These are phyloP conservation scores for Mystacornis crossleyi DNA, from an alignment of 2,113 vertebrate species.

Conservation along the genomic window DNA sequence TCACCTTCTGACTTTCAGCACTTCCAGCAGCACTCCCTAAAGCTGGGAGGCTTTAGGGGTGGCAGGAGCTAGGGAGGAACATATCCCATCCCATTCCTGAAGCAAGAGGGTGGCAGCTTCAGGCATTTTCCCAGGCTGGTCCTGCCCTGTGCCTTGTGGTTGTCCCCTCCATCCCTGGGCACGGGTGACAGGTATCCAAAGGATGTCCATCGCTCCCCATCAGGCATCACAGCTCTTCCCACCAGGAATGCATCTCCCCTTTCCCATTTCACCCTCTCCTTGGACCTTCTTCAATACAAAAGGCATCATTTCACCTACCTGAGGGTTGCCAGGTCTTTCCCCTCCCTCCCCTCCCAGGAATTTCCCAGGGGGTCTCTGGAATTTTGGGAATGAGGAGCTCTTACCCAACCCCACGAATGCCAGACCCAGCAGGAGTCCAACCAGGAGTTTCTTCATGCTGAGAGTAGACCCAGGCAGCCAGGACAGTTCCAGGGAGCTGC, in stretches of 20 bases:
- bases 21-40: not conserved
- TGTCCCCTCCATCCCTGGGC: not conserved
- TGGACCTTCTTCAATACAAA: not conserved
- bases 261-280: not conserved
- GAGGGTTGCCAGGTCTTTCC: not conserved
- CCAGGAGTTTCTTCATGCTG: slow-evolving; percentile 30
- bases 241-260: not conserved
- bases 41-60: not conserved
- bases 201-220: accelerated
- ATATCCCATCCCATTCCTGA: not conserved
- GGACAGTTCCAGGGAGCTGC: not conserved
- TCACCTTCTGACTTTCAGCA: not conserved
- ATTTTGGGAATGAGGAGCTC: accelerated
- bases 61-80: not conserved
- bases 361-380: not conserved
- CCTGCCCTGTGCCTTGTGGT: not conserved
- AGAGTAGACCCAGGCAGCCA: not conserved
- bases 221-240: not conserved
- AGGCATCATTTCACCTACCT: accelerated
- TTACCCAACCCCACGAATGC: slow-evolving; percentile 16
- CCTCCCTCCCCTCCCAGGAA: not conserved
- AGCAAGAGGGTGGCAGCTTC: not conserved
- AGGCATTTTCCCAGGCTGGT: not conserved
- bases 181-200: accelerated
- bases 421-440: slow-evolving; percentile 26